These are phyloP conservation scores for Asbolus verrucosus DNA, from an alignment of 1,140 invertebrate species.

Conservation along the genomic window DNA sequence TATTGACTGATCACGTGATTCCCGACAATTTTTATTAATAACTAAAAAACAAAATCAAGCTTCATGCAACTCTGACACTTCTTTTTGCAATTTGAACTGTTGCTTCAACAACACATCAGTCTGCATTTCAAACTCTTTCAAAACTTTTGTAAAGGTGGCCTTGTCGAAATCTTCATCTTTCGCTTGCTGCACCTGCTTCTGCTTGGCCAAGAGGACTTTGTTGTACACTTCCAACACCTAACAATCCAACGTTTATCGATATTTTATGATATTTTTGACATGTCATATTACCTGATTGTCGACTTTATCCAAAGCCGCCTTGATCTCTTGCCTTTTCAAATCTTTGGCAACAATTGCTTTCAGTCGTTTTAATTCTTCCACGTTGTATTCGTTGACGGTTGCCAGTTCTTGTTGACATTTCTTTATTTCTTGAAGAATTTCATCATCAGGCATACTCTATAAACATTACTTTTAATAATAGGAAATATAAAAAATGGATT, in stretches of 20 bases:
- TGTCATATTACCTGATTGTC: slow-evolving; percentile 77
- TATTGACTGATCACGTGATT: too few species aligned
- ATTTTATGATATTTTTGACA: slow-evolving; percentile 39
- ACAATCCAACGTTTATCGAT: slow-evolving; percentile 14
- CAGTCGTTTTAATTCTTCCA: slow-evolving; percentile 74
- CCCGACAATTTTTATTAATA: too few species aligned
- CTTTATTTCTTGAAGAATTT: slow-evolving; percentile 87
- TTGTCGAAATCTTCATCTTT: slow-evolving; percentile 57
- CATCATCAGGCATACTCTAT: slow-evolving; percentile 74
- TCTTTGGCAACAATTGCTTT: slow-evolving; percentile 73
- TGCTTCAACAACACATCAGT: slow-evolving; percentile 58
- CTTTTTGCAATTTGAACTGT: slow-evolving; percentile 48
- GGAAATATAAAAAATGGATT: slow-evolving; percentile 2
- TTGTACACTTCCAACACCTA: slow-evolving; percentile 61
- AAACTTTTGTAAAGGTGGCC: slow-evolving; percentile 48
- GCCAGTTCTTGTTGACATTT: slow-evolving; percentile 85
- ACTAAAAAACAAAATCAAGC: background rate
- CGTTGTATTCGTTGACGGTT: slow-evolving; percentile 77
- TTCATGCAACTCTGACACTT: slow-evolving; percentile 6
- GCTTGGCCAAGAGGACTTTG: slow-evolving; percentile 56
- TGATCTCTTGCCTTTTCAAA: slow-evolving; percentile 76
- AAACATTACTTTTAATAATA: too few species aligned
- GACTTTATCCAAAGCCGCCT: slow-evolving; percentile 74
- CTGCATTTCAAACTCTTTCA: slow-evolving; percentile 57
- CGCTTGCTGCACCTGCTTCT: slow-evolving; percentile 53